Evolutionary conservation across 2,888 invertebrate species (phyloP).

Genomic region (Dynastes grantii): DNA sequence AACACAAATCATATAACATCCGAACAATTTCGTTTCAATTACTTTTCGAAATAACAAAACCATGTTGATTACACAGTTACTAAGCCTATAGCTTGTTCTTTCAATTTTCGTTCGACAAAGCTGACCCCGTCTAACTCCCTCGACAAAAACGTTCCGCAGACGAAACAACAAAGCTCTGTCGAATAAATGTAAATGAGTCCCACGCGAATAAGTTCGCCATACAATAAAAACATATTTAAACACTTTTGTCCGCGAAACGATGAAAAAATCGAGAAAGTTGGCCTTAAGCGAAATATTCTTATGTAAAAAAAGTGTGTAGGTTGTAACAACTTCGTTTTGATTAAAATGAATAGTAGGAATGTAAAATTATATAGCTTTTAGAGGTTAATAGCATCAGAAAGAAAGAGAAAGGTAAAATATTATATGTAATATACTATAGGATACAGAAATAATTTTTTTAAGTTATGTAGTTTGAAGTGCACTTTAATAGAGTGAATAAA

Average conservation of each 20-base stretch:
- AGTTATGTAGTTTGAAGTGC: too few species aligned
- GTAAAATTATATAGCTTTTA: too few species aligned
- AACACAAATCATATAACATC: not conserved
- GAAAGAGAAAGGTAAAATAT: too few species aligned
- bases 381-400: too few species aligned
- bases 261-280: not conserved
- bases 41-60: not conserved
- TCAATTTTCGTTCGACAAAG: not conserved
- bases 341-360: too few species aligned
- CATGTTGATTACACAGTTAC: not conserved
- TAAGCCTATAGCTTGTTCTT: not conserved
- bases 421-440: too few species aligned
- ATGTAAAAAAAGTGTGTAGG: too few species aligned
- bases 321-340: too few species aligned
- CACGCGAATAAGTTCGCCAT: too few species aligned
- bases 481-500: too few species aligned
- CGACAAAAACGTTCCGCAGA: not conserved
- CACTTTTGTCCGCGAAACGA: not conserved
- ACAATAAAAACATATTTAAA: not conserved
- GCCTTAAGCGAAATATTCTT: too few species aligned
- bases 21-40: not conserved
- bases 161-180: not conserved
- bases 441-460: too few species aligned
- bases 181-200: constrained; percentile 9
- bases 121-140: constrained; percentile 5